Percentiles rank a stretch among this genome's conserved stretches.
phyloP scores from a whole-genome alignment of 1,140 invertebrate genomes.

The Fopius arisanus region DNA sequence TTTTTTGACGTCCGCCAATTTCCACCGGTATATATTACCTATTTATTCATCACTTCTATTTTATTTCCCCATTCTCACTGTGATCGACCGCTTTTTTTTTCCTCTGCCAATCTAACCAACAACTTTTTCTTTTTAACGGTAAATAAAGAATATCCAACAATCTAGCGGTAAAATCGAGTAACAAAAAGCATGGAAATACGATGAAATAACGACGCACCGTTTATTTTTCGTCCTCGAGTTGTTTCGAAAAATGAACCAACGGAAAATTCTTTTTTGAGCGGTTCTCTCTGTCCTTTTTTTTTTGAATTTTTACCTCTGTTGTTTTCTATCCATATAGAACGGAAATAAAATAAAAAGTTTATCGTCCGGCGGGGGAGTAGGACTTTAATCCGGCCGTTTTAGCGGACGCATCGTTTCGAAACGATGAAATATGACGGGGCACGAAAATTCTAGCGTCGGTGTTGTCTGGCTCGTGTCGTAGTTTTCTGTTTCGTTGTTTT shows the following conservation, averaged over 20 bases:
- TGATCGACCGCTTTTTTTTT: background rate
- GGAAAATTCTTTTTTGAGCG: background rate
- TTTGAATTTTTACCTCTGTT: background rate
- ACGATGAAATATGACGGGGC: conserved; percentile 45
- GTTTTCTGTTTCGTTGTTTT: background rate
- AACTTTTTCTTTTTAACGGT: background rate
- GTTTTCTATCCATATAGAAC: conserved; percentile 22
- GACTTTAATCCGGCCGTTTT: conserved; percentile 51
- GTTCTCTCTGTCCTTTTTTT: background rate
- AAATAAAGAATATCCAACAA: background rate
- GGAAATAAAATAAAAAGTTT: conserved; percentile 53
- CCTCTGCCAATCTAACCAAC: background rate
- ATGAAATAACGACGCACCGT: background rate
- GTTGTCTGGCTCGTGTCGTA: conserved; percentile 3
- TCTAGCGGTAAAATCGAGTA: background rate
- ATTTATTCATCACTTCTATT: too few relatives aligned
- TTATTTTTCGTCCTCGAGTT: background rate
- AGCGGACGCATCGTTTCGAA: conserved; percentile 45
- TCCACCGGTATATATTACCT: background rate
- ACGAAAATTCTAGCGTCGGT: conserved; percentile 21
- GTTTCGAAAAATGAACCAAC: conserved; percentile 5
- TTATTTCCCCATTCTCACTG: too few relatives aligned
- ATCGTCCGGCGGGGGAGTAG: conserved; percentile 39
- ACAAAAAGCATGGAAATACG: background rate
- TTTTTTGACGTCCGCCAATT: background rate